Evolutionary conservation across 2,888 invertebrate genomes (phyloP), one percentile per base, ranked within the genome.

Genomic region (Archaeoteleia sp.): DNA sequence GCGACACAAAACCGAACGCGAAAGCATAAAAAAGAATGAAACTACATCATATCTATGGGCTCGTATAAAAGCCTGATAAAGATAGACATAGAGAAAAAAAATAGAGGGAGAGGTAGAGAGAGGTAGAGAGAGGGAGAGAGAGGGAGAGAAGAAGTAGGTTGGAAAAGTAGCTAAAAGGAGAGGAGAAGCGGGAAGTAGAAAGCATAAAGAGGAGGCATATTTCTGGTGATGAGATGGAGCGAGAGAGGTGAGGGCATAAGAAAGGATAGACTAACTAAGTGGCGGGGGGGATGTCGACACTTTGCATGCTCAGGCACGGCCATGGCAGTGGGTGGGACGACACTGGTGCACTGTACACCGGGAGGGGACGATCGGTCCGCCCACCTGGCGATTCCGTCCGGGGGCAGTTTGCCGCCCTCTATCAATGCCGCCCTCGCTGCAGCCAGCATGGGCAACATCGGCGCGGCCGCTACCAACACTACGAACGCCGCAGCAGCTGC

Each of bases 311-410:
- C 88, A 82, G 89, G 90, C 85, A 90, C 90, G 87, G 89, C 88
- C 88, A 89, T 90, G 88, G 87, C 90, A 86, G 88, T 89, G 86
- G 90, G 90, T 87, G 89, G 87, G 75, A 86, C 87, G 53, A 87
- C 90, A 75, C 87, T 90, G 82, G 87, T 91, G 82, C 88, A 91
- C 75, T 91, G 91, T 87, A 88, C 90, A 81, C 89, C 90, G 71
- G 89, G 90, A 81, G 84, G 89, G 86, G 88, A 88, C 82, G 86
- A 87, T 67, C 85, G 87, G 78, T 84, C 87, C 77, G 86, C 87
- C 74, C 86, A 87, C 79, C 87, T 87, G 83, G 83, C 87, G 79
- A 86, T 88, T 81, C 86, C 79, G 82, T 88, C 87, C 66, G 70
- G 67, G 48, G 67, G 55, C 53, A 60, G 51, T 70, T 78, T 71